Base-by-base conservation (phyloP, 2,888 invertebrate species). In the Phymatocera aterrima region DNA sequence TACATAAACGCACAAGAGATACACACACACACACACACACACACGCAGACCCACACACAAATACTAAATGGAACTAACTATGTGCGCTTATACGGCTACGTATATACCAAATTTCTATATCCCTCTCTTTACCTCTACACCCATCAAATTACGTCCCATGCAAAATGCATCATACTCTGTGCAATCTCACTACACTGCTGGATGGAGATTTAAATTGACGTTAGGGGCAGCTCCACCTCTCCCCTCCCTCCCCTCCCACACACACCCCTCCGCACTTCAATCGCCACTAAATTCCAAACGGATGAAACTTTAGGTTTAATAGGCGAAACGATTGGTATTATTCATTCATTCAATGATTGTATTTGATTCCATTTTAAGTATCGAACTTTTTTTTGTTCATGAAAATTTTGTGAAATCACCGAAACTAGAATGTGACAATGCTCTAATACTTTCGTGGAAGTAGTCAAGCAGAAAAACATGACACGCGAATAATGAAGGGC, bases 141-240 rank as follows among this genome's bases (percentile, higher is more conserved):
- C 18, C 70, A 70, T 78, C 43, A 37, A 70, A 78, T 78, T 78
- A 78, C 78, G 24, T 64, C 10, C 34, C 31, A 54, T 78, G 70
- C 70, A 70, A 70, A 78, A 78, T 78, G 37, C 70, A 78, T 21
- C 57, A 54, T 37, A 28, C 15, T n/a, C n/a, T n/a, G n/a, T n/a
- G n/a, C n/a, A n/a, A n/a, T n/a, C 18, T 40, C 64, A 18, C 18
- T 18, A n/a, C 8, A 5, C 4, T 6, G 6, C 28, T 15, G 21
- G 18, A 51, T 21, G 24, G 21, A 18, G 51, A 3, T 1, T 18
- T 46, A n/a, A n/a, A 10, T 0, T 12, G 1, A 10, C n/a, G n/a
- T n/a, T n/a, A 3, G 28, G 28, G 57, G 15, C 15, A 28, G 8
- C 28, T 1, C 24, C 24, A 34, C 18, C 4, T 8, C 40, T 24